A percentile compares a stretch with the other conserved stretches of the same genome.
phyloP scores from a whole-genome alignment of 2,797 vertebrate species.

The Anisognathus igniventris region DNA sequence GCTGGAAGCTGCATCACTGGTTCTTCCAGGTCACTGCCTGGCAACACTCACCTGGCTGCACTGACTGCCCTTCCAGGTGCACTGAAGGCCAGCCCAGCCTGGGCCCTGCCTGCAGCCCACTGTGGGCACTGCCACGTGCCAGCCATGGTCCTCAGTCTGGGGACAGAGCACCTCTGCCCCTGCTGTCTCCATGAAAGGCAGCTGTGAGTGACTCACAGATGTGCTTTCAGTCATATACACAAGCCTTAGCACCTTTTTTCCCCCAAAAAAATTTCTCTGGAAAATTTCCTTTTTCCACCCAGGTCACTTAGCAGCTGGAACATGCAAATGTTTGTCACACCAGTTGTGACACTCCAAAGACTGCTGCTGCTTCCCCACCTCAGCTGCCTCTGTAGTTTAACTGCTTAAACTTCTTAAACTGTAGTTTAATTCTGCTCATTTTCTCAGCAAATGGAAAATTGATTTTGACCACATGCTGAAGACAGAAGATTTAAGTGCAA shows the following conservation, averaged over 20 bases:
- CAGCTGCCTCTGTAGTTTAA: neutral
- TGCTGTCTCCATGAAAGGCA: neutral
- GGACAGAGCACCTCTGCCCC: neutral
- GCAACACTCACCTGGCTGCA: neutral
- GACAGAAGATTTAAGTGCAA: neutral
- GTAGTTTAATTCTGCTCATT: neutral
- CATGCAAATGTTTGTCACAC: neutral
- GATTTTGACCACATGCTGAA: neutral
- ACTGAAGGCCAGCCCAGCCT: neutral
- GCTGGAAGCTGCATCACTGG: neutral
- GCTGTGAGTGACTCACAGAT: neutral
- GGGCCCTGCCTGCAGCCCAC: neutral
- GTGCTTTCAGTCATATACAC: neutral
- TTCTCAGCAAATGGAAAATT: neutral
- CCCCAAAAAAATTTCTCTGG: neutral
- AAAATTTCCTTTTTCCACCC: neutral
- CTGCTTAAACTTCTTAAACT: too few species aligned
- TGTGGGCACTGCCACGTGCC: fast-evolving
- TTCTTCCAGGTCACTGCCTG: neutral
- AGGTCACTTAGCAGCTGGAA: neutral
- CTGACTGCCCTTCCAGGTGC: neutral
- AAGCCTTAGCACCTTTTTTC: fast-evolving
- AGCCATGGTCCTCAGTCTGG: fast-evolving
- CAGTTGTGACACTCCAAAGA: neutral
- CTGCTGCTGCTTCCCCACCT: neutral